Conservation (phyloP, 1,140 invertebrate genomes). For the Samia ricini region DNA sequence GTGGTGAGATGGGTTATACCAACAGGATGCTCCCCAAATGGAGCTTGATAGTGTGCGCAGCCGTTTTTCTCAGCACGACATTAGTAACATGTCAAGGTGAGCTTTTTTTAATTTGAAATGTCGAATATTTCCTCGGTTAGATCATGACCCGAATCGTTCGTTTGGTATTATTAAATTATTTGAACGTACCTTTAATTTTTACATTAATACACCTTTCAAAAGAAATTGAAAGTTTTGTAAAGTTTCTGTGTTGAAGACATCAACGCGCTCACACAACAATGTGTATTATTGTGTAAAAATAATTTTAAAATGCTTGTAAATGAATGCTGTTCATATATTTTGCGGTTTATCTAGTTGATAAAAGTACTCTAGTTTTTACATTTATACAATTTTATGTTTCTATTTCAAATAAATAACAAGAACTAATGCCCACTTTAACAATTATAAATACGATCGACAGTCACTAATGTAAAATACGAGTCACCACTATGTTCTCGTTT, state of each 20-base stretch:
- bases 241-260: slow-evolving; percentile 41
- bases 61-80: slow-evolving; percentile 35
- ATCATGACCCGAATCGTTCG: slow-evolving; percentile 13
- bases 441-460: background rate
- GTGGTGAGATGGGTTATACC: slow-evolving; percentile 12
- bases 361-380: too few relatives aligned
- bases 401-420: too few relatives aligned
- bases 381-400: too few relatives aligned
- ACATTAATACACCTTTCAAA: background rate
- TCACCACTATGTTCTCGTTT: background rate
- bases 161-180: background rate
- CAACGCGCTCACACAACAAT: slow-evolving; percentile 29
- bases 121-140: slow-evolving; percentile 14
- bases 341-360: too few relatives aligned
- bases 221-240: slow-evolving; percentile 12
- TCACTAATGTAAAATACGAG: background rate
- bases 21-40: slow-evolving; percentile 22
- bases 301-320: too few relatives aligned
- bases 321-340: too few relatives aligned
- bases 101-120: slow-evolving; percentile 29
- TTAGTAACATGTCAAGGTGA: slow-evolving; percentile 65
- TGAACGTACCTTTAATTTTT: background rate
- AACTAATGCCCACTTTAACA: too few relatives aligned
- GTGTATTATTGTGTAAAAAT: background rate
- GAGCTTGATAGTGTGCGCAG: slow-evolving; percentile 34